phyloP scores from a whole-genome alignment of 2,797 vertebrate genomes.

The Falco novaeseelandiae region DNA sequence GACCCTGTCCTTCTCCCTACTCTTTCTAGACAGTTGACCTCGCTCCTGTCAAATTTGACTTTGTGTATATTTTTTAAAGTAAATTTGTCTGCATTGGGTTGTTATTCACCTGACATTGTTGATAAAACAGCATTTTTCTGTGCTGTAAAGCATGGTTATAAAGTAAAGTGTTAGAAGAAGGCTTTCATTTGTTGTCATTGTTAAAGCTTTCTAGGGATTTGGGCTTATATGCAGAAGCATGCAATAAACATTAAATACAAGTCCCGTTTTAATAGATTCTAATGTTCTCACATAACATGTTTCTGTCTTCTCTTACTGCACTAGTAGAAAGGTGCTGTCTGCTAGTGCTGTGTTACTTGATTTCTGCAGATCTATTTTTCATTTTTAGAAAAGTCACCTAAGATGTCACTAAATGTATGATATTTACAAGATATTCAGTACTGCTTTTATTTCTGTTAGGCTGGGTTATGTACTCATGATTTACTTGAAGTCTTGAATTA shows the following conservation, averaged over 20 bases:
- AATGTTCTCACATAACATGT: neutral
- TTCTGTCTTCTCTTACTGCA: neutral
- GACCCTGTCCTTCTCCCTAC: neutral
- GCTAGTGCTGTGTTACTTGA: neutral
- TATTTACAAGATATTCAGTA: neutral
- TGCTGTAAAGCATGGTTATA: neutral
- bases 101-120: neutral
- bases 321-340: neutral
- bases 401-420: neutral
- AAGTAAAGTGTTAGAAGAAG: neutral
- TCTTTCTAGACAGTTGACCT: neutral
- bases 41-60: neutral
- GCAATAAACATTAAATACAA: neutral
- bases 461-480: neutral
- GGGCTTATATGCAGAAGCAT: neutral
- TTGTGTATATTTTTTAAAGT: too few relatives aligned
- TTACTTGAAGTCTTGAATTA: neutral
- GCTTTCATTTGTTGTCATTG: neutral
- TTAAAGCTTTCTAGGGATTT: neutral
- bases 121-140: neutral
- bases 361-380: neutral
- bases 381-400: neutral
- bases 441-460: neutral
- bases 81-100: neutral
- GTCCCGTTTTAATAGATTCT: neutral